phyloP scores from a whole-genome alignment of 2,113 vertebrate species.

The Leptobrachium ailaonicum region DNA sequence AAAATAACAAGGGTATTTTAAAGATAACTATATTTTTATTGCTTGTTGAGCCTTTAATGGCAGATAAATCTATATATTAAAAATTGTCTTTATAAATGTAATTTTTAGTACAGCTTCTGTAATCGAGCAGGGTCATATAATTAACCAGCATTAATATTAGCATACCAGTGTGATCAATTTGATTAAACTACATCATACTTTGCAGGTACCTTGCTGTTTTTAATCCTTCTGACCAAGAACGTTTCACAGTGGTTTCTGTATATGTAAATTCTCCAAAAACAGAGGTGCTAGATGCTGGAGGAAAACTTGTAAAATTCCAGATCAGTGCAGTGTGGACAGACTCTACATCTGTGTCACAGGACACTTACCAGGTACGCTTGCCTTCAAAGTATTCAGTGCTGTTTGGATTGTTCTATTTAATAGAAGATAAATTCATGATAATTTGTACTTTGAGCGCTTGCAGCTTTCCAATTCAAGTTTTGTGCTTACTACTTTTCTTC shows the following conservation, averaged over 20 bases:
- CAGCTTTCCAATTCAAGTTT: too few species aligned
- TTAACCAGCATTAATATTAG: too few species aligned
- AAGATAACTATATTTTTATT: background rate
- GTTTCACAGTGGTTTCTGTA: slow-evolving; percentile 72
- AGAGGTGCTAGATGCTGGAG: slow-evolving; percentile 67
- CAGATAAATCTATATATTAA: background rate
- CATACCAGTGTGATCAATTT: too few species aligned
- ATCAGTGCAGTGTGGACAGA: slow-evolving; percentile 83
- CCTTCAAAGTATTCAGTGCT: background rate
- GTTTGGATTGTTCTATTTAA: background rate
- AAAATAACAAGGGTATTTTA: too few species aligned
- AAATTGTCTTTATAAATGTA: too few species aligned
- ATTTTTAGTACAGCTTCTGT: too few species aligned
- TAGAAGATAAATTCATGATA: too few species aligned
- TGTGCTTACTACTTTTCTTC: too few species aligned
- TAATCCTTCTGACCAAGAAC: slow-evolving; percentile 82
- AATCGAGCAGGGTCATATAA: too few species aligned
- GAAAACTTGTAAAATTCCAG: slow-evolving; percentile 72
- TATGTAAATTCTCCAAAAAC: slow-evolving; percentile 70
- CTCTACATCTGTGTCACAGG: slow-evolving; percentile 61
- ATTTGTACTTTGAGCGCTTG: too few species aligned
- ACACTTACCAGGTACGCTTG: slow-evolving; percentile 77
- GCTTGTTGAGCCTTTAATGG: background rate
- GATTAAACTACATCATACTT: slow-evolving; percentile 29
- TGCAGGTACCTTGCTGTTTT: slow-evolving; percentile 79